Conservation (phyloP, 2,113 vertebrate genomes). For the human region DNA sequence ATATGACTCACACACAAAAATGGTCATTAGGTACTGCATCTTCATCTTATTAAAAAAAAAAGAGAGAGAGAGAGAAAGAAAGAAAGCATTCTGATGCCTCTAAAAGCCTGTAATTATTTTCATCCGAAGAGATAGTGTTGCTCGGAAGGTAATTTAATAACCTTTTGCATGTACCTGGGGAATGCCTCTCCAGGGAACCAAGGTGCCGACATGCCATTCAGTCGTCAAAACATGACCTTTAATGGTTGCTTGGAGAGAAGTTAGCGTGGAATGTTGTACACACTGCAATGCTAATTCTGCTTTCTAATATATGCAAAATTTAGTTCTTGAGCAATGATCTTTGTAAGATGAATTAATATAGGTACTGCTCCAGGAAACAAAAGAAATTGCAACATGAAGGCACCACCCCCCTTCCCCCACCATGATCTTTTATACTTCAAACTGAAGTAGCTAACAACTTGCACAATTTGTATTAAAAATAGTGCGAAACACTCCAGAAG, state of each 20-base stretch:
- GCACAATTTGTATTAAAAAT: conserved; percentile 72
- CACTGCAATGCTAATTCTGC: conserved; percentile 96
- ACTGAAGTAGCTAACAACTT: conserved; percentile 77
- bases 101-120: conserved; percentile 99
- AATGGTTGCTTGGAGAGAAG: conserved; percentile 99
- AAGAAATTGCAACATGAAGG: conserved; percentile 83
- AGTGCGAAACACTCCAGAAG: conserved; percentile 59
- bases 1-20: conserved; percentile 98
- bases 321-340: conserved; percentile 90
- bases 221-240: conserved; percentile 99
- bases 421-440: conserved; percentile 78
- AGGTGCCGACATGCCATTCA: conserved; percentile 99
- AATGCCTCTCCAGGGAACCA: conserved; percentile 97
- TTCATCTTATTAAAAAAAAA: conserved; percentile 94
- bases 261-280: conserved; percentile 95
- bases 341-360: conserved; percentile 90
- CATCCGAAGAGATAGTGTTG: conserved; percentile 95
- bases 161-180: conserved; percentile 99
- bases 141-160: conserved; percentile 99
- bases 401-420: conserved; percentile 68
- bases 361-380: conserved; percentile 87
- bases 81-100: conserved; percentile 95
- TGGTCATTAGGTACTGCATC: conserved; percentile 99
- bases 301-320: conserved; percentile 98
- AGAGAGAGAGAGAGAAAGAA: conserved; percentile 76